Percentiles rank a stretch among this genome's conserved stretches.
These are phyloP conservation scores for Eurytoma californica DNA, from an alignment of 2,888 invertebrate genomes.

Conservation along the genomic window DNA sequence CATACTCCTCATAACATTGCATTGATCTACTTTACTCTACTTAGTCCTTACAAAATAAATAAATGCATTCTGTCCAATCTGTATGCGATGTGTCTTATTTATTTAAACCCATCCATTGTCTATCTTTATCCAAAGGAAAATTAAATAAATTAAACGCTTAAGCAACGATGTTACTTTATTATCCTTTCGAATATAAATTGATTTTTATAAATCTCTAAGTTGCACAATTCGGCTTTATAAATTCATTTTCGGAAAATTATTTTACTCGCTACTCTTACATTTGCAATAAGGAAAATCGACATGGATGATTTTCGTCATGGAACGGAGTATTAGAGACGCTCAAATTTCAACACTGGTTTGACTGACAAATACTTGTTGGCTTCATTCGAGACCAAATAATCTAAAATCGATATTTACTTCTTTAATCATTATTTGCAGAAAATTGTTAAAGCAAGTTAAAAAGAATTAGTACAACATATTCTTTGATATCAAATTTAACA, in stretches of 20 bases:
- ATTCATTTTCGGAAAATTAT: slow-evolving; percentile 42
- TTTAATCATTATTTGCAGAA: not conserved
- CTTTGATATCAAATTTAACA: slow-evolving; percentile 3
- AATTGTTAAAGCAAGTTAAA: slow-evolving; percentile 14
- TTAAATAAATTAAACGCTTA: slow-evolving; percentile 46
- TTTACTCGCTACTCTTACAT: slow-evolving; percentile 53
- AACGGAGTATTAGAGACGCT: slow-evolving; percentile 57
- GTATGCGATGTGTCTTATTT: slow-evolving; percentile 39
- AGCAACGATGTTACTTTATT: slow-evolving; percentile 68
- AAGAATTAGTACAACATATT: slow-evolving; percentile 21
- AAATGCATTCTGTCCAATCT: slow-evolving; percentile 74
- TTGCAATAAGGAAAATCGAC: slow-evolving; percentile 51
- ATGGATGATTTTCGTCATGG: slow-evolving; percentile 59
- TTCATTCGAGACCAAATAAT: slow-evolving; percentile 6
- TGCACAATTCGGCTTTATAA: slow-evolving; percentile 65
- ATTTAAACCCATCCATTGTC: not conserved
- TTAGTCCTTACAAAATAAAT: slow-evolving; percentile 71
- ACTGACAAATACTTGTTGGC: slow-evolving; percentile 36
- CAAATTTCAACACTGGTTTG: slow-evolving; percentile 20
- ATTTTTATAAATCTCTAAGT: slow-evolving; percentile 63
- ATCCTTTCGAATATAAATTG: slow-evolving; percentile 62
- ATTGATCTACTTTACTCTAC: slow-evolving; percentile 74
- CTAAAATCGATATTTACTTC: slow-evolving; percentile 15
- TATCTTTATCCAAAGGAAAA: not conserved
- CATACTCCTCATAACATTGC: slow-evolving; percentile 74